Percentiles rank a stretch among this genome's conserved stretches.
Evolutionary conservation across 2,888 invertebrate species (phyloP).

Genomic region (Oxycera nigricornis): DNA sequence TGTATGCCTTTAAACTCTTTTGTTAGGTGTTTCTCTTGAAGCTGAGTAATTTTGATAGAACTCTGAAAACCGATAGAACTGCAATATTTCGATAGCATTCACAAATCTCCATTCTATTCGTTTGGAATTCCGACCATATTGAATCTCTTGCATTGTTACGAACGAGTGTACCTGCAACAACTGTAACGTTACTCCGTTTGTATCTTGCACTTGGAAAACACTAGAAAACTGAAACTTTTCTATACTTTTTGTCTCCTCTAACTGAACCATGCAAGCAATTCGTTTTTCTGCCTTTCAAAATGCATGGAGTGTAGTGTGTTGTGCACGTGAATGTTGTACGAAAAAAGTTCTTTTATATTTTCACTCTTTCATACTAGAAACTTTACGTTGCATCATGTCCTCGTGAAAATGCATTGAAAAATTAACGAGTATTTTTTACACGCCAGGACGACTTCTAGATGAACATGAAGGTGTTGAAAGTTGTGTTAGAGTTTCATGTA

Average conservation of each 20-base stretch:
- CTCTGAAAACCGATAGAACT: too few species aligned
- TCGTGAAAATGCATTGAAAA: background rate
- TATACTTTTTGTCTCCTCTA: background rate
- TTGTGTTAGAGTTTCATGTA: background rate
- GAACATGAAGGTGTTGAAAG: background rate
- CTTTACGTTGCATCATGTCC: background rate
- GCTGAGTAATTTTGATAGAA: too few species aligned
- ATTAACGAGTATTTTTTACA: background rate
- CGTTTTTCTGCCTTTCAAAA: background rate
- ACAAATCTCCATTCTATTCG: too few species aligned
- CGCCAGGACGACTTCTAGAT: background rate
- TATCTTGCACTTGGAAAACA: background rate
- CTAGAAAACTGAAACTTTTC: background rate
- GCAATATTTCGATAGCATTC: too few species aligned
- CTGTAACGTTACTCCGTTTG: background rate
- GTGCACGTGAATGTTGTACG: background rate
- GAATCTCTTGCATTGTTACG: background rate
- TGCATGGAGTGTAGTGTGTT: background rate
- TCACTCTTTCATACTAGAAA: background rate
- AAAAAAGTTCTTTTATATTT: background rate
- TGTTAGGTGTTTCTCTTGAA: too few species aligned
- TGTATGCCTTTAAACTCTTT: too few species aligned
- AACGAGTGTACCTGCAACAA: background rate
- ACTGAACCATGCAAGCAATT: background rate
- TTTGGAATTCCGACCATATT: background rate